These are phyloP conservation scores for Sebastes baramenuke DNA, from an alignment of 2,797 vertebrate species.

Conservation along the genomic window DNA sequence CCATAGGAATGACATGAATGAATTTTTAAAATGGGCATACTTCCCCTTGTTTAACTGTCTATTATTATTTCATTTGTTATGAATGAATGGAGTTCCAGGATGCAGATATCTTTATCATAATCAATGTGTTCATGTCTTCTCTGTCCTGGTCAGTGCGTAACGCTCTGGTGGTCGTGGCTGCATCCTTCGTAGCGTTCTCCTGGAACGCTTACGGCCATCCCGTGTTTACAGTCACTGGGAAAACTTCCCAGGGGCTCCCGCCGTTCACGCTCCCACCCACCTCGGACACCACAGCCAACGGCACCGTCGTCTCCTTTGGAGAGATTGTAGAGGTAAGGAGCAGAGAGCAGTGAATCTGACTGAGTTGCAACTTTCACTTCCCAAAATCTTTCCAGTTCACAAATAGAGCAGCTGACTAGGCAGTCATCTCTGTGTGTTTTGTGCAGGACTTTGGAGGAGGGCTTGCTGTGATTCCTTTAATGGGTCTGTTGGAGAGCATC, in stretches of 20 bases:
- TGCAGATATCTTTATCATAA: not conserved
- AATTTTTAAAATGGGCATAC: too few species aligned
- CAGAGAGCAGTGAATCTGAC: not conserved
- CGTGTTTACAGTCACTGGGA: constrained; percentile 88
- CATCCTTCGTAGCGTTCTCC: constrained; percentile 86
- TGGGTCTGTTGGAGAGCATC: constrained; percentile 93
- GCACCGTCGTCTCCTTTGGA: constrained; percentile 83
- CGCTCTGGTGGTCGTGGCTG: constrained; percentile 88
- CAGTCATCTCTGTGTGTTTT: not conserved
- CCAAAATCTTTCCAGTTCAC: not conserved
- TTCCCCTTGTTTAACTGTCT: not conserved
- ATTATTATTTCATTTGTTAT: not conserved
- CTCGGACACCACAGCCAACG: constrained; percentile 81
- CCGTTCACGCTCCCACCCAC: constrained; percentile 81
- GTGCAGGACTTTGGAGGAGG: constrained; percentile 88
- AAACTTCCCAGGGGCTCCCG: constrained; percentile 87
- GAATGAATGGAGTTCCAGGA: not conserved
- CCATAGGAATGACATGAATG: too few species aligned
- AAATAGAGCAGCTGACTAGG: not conserved
- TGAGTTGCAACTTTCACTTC: constrained; percentile 35
- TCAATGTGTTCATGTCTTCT: not conserved
- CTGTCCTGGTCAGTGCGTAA: constrained; percentile 85
- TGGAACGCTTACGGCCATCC: constrained; percentile 82
- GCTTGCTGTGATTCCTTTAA: constrained; percentile 90
- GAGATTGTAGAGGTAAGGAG: constrained; percentile 80